Evolutionary conservation across 2,797 vertebrate species (phyloP), one percentile per base, ranked within the genome.

Genomic region (Manis javanica): DNA sequence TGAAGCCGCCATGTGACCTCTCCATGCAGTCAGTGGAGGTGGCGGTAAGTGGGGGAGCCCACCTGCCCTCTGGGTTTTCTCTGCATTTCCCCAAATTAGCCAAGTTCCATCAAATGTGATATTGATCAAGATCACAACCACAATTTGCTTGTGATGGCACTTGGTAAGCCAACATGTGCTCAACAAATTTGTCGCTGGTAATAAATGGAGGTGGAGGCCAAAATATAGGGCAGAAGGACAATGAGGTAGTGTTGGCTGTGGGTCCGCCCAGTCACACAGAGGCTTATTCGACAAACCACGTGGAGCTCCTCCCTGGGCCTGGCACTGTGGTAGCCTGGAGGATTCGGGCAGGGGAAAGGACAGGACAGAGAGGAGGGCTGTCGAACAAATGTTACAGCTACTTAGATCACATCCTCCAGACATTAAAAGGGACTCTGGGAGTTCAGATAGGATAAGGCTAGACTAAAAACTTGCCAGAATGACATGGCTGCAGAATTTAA

Each of bases 11-110:
- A 37, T 99, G 99, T 24, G 99, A 99, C 97, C 98, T 99, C 79
- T 82, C 96, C 55, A 99, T 99, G 99, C 99, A 99, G 97, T 99
- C 99, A 0, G 97, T 99, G 39, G 99, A 99, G 98, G 90, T 99
- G 57, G 98, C 98, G 98, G 99, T 99, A 96, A 99, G 99, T 97
- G 90, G 96, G 87, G 18, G 51, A 19, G 21, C 57, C 1, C 4
- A 19, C 66, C 49, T 61, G 29, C 24, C 15, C 29, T 14, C 4
- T 5, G 5, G 24, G 5, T 18, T 72, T 61, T 46, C 51, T 72
- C 59, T 49, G 19, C 2, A 4, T 61, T 19, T 51, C n/a, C 42
- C 49, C 31, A 19, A 14, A 4, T 29, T 34, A 49, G 21, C 42
- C 29, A 53, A 78, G 18, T 61, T n/a, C 66, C 14, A 7, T 11